These are phyloP conservation scores for Troides aeacus DNA, from an alignment of 2,888 invertebrate genomes.

Conservation along the genomic window DNA sequence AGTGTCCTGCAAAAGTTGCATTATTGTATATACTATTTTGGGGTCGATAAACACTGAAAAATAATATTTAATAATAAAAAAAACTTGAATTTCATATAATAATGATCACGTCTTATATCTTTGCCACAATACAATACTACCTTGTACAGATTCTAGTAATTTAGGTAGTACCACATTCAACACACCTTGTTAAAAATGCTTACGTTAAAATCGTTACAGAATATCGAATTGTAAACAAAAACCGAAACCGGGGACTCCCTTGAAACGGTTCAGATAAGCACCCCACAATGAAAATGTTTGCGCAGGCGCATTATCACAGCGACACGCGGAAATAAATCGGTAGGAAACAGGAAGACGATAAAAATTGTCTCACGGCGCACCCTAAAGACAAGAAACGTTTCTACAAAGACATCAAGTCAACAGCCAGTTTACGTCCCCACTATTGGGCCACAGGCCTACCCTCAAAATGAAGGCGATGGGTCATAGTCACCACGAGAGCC, in stretches of 20 bases:
- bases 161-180: background rate
- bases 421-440: too few relatives aligned
- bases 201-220: constrained; percentile 5
- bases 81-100: too few relatives aligned
- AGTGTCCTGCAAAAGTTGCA: too few relatives aligned
- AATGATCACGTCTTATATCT: background rate
- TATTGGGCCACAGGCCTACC: too few relatives aligned
- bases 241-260: constrained; percentile 55
- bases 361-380: constrained; percentile 43
- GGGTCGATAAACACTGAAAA: too few relatives aligned
- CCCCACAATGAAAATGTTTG: constrained; percentile 66
- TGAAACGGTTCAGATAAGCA: constrained; percentile 55
- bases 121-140: background rate
- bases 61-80: too few relatives aligned
- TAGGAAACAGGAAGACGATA: constrained; percentile 70
- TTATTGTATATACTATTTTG: too few relatives aligned
- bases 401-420: background rate
- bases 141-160: background rate
- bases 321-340: constrained; percentile 72
- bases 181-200: constrained; percentile 4
- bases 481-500: too few relatives aligned
- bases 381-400: constrained; percentile 5
- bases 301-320: constrained; percentile 64
- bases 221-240: constrained; percentile 14
- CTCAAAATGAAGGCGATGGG: too few relatives aligned